Conservation (phyloP, 2,888 invertebrate genomes). For the Oligia strigilis region DNA sequence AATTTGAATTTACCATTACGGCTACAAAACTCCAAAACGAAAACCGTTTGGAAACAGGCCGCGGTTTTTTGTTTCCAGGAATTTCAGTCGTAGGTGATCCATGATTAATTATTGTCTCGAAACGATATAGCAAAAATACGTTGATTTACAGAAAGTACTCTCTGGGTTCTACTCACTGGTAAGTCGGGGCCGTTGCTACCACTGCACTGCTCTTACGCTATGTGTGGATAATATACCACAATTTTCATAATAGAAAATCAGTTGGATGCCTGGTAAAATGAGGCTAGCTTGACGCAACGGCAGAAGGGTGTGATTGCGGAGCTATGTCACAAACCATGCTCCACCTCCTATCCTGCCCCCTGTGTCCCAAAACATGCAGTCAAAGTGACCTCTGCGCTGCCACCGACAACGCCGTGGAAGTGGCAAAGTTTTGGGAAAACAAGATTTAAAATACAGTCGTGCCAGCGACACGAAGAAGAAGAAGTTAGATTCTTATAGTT, state of each 20-base stretch:
- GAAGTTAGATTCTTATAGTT: neutral
- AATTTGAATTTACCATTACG: slow-evolving; percentile 9
- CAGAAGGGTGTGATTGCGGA: too few relatives aligned
- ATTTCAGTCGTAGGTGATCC: neutral
- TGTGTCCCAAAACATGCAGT: too few relatives aligned
- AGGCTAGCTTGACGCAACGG: too few relatives aligned
- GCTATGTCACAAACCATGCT: too few relatives aligned
- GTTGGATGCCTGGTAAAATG: too few relatives aligned
- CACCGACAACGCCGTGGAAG: too few relatives aligned
- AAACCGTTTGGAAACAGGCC: slow-evolving; percentile 1
- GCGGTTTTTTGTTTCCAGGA: slow-evolving; percentile 3
- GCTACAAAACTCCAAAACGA: neutral
- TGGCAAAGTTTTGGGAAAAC: too few relatives aligned
- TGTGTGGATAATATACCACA: neutral
- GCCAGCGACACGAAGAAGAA: too few relatives aligned
- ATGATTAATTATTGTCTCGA: slow-evolving; percentile 4
- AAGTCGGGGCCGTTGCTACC: neutral
- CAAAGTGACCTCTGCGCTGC: too few relatives aligned
- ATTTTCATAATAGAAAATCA: neutral
- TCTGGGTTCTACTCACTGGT: neutral
- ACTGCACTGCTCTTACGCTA: neutral
- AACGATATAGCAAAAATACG: neutral
- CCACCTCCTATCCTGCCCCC: too few relatives aligned
- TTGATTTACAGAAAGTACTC: neutral
- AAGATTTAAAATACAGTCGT: too few relatives aligned